Base-by-base conservation (phyloP, 2,113 vertebrate genomes). In the Camelus bactrianus region DNA sequence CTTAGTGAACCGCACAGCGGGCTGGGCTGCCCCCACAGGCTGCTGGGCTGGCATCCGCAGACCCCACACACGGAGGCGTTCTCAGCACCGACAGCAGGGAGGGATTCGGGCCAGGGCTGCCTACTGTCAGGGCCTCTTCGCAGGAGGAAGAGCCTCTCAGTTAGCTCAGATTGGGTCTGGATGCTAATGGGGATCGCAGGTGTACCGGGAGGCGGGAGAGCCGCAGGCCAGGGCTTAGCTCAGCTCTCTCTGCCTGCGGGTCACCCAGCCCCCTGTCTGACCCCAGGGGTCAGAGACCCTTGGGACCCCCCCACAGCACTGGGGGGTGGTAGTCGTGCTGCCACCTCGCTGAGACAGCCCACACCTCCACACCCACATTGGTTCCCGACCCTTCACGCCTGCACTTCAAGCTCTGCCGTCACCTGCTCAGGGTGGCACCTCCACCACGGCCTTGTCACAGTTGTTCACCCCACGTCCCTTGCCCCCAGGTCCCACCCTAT, bases 1-100 rank as follows among this genome's bases (percentile, higher is more conserved):
- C 80, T 75, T 26, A 4, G 4, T 8, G 2, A 20, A 35, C 26
- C 6, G 0, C 50, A 58, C 6, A 52, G 20, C 6, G 20, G 72
- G 38, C 38, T 85, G 38, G 15, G 19, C 38, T 4, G 12, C 2
- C 17, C 22, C 15, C 28, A 3, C 32, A 38, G 11, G 64, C 26
- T 17, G 5, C 56, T 13, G 22, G 38, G 22, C 5, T 15, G 48
- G 56, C 13, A 60, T 35, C 60, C 2, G 3, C 14, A 77, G 52
- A 62, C 73, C 15, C 72, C 19, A 6, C 28, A 32, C 38, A 17
- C 17, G 7, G 64, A 60, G 50, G 7, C 24, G 13, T 12, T 48
- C 60, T 35, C 5, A 20, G 26, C 48, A 67, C 22, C 35, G 0
- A 2, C 17, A 8, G 2, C 8, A 8, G 65, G 77, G 38, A 11